phyloP scores from a whole-genome alignment of 1,140 invertebrate genomes.

The Aphis gossypii region DNA sequence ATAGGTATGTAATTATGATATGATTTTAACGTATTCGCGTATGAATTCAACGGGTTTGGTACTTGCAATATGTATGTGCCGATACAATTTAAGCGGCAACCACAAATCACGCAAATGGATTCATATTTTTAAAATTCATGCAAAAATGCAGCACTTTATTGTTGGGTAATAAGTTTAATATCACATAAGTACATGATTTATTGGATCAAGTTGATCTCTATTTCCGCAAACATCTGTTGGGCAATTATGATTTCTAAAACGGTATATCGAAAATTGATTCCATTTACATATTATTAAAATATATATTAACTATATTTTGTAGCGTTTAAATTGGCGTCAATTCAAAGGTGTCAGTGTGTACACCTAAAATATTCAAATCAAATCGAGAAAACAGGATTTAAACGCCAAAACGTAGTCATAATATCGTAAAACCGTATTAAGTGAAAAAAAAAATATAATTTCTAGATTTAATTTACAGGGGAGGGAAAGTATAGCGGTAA shows the following conservation, averaged over 20 bases:
- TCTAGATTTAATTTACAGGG: not conserved
- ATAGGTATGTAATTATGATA: not conserved
- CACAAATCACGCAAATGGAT: not conserved
- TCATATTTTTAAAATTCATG: not conserved
- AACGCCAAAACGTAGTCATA: not conserved
- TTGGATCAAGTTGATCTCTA: conserved; percentile 2
- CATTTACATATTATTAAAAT: conserved; percentile 11
- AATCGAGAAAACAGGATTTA: conserved; percentile 1
- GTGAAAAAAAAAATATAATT: not conserved
- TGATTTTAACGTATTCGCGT: not conserved
- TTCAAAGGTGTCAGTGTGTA: not conserved
- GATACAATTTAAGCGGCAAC: not conserved
- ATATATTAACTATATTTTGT: not conserved
- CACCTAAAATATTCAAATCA: conserved; percentile 14
- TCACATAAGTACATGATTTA: not conserved
- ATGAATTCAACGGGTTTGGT: not conserved
- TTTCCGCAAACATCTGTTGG: not conserved
- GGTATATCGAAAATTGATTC: conserved; percentile 14
- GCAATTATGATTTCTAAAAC: conserved; percentile 23
- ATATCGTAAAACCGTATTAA: not conserved
- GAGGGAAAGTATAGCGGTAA: not conserved
- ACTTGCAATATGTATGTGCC: not conserved
- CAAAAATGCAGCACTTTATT: not conserved
- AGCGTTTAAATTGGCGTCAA: not conserved
- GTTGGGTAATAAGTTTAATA: not conserved